Evolutionary conservation across 2,888 invertebrate genomes (phyloP), one percentile per base, ranked within the genome.

Genomic region (Oscheius sp.): DNA sequence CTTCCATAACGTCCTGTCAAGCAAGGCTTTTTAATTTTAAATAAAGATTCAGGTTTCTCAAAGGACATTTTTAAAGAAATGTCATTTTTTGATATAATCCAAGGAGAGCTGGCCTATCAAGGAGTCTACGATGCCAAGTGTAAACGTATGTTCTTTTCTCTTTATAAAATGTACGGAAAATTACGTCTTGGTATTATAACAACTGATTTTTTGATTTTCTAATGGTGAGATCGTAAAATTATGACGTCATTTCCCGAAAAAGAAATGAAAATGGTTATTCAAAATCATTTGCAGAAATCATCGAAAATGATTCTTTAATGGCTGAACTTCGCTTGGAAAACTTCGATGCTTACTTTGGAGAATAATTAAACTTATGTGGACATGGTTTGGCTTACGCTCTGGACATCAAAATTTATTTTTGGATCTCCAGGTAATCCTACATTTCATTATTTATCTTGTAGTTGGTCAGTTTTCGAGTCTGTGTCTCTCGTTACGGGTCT

Each of bases 261-360:
- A n/a, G n/a, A n/a, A n/a, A n/a, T n/a, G n/a, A n/a, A n/a, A n/a
- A n/a, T n/a, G n/a, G n/a, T n/a, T n/a, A n/a, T n/a, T n/a, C n/a
- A n/a, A n/a, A n/a, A n/a, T n/a, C n/a, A n/a, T n/a, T 69, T 75
- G 45, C 20, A 75, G 77, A 74, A 45, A 62, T 77, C 5, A 67
- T 72, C 2, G 66, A 73, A 20, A 68, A 69, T 17, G 68, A 68
- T 3, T 63, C 69, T 17, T 26, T 73, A 0, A 71, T 80, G 26
- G 61, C 70, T 2, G 38, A 76, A 56, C 61, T 80, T 45, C 62
- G 67, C n/a, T 65, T 54, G 0, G 74, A 75, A 49, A 76, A 78
- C 12, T 80, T 80, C 22, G 80, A 80, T 50, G 80, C 77, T 22
- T 70, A 70, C 51, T 72, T 80, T 17, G 71, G 70, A 20, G 80